phyloP scores from a whole-genome alignment of 2,888 invertebrate genomes.

The Mesorhabditis belari region DNA sequence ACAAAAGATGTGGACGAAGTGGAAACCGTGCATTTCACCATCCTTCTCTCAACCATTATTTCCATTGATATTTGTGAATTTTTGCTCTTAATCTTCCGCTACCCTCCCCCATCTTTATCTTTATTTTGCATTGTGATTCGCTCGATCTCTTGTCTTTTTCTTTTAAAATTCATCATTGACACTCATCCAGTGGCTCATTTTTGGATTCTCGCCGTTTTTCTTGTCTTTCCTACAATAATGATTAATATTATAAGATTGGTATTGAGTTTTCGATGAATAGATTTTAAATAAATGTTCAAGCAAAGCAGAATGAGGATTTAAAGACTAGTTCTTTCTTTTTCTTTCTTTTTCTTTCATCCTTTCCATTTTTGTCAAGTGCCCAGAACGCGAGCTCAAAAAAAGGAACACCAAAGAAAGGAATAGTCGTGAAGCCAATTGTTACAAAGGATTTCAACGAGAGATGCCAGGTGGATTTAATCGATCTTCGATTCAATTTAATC shows the following conservation, averaged over 20 bases:
- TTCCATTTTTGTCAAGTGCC: too few species aligned
- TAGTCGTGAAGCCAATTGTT: too few species aligned
- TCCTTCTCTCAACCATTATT: background rate
- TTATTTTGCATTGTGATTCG: constrained; percentile 22
- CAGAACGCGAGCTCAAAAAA: too few species aligned
- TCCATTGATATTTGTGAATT: background rate
- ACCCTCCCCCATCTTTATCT: constrained; percentile 8
- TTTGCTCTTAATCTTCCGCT: background rate
- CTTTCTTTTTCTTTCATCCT: too few species aligned
- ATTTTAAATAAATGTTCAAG: background rate
- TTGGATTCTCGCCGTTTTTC: constrained; percentile 18
- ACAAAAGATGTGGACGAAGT: background rate
- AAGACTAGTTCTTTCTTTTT: too few species aligned
- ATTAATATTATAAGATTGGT: background rate
- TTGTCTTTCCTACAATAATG: constrained; percentile 15
- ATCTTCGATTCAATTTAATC: too few species aligned
- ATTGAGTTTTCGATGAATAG: constrained; percentile 1
- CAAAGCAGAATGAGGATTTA: background rate
- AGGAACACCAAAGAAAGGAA: too few species aligned
- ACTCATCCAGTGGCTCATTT: constrained; percentile 34
- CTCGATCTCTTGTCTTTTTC: constrained; percentile 19
- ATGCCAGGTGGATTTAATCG: too few species aligned
- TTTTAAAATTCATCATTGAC: constrained; percentile 37
- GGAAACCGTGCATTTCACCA: background rate
- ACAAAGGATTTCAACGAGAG: too few species aligned